Percentiles rank a stretch among this genome's conserved stretches.
Evolutionary conservation across 2,113 vertebrate genomes (phyloP).

Genomic region (Pycnonotus jocosus): DNA sequence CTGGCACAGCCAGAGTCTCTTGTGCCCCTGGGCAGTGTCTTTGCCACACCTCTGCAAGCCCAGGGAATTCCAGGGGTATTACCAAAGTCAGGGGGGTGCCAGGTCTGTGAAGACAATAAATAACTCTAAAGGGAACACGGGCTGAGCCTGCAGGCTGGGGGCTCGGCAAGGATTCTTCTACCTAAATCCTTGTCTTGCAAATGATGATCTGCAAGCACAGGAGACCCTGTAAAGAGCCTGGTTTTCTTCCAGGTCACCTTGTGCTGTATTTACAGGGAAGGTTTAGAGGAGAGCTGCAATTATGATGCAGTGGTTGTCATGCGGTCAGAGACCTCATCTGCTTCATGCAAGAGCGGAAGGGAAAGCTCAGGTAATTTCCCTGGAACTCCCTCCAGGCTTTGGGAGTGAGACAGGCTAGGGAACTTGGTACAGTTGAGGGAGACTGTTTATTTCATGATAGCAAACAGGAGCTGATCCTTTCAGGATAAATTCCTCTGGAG

Average conservation of each 20-base stretch:
- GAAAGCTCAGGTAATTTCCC: background rate
- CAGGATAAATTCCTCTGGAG: background rate
- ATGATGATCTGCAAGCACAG: background rate
- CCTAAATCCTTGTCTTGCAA: background rate
- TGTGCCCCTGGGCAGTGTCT: background rate
- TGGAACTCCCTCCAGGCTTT: background rate
- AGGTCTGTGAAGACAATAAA: rapidly evolving
- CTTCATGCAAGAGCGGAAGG: background rate
- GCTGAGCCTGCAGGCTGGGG: background rate
- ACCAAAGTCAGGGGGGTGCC: background rate
- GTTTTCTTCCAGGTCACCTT: background rate
- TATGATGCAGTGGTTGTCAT: background rate
- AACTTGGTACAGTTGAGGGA: background rate
- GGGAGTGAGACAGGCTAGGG: background rate
- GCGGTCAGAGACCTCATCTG: background rate
- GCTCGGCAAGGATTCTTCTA: background rate
- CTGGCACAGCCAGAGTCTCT: background rate
- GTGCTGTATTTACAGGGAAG: background rate
- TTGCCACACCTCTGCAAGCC: background rate
- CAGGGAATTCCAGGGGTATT: background rate
- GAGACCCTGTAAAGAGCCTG: background rate
- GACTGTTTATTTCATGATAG: background rate
- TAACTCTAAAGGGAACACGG: background rate
- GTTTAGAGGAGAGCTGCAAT: background rate
- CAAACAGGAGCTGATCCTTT: background rate